Base-by-base conservation (phyloP, 1,140 invertebrate genomes). In the Hycleus cichorii region DNA sequence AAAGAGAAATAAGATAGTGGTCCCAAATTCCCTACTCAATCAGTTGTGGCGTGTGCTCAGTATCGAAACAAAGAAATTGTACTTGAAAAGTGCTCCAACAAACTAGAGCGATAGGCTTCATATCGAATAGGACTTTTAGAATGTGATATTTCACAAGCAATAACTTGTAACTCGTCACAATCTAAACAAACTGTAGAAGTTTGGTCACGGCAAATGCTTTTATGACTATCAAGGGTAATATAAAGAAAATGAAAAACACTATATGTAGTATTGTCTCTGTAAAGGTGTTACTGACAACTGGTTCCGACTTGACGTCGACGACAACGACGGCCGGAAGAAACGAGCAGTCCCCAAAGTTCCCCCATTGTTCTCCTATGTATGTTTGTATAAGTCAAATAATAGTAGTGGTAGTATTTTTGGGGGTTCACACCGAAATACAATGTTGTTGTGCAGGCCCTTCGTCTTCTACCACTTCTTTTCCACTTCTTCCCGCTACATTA, bases 171-270 rank as follows among this genome's bases (percentile, higher is more conserved):
- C 55, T 47, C 62, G 65, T 74, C 71, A 73, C 71, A 71, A 71
- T 73, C 72, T 72, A 72, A 72, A 67, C 66, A 64, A 32, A 58
- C 64, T 69, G 61, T 57, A 77, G 78, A 81, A 81, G 78, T 83
- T 84, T 81, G 84, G 84, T 86, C 83, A 86, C 80, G 84, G 82
- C 82, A 86, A 87, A 87, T 86, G 85, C 83, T 78, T 86, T 87
- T 86, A 87, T 82, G 84, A 86, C 80, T 81, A 80, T 81, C 85
- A 79, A 74, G 85, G 85, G 84, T 85, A 81, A 85, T 82, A 86
- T 87, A 86, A 87, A 87, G 84, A 86, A 87, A 87, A 87, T 87
- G 85, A 87, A 87, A 86, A 87, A 87, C 84, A 86, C 70, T 72
- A 72, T 69, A 68, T 69, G 68, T 69, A 69, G 68, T 67, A 72